Evolutionary conservation across 2,888 invertebrate species (phyloP).

Genomic region (Diadegma fenestrale): DNA sequence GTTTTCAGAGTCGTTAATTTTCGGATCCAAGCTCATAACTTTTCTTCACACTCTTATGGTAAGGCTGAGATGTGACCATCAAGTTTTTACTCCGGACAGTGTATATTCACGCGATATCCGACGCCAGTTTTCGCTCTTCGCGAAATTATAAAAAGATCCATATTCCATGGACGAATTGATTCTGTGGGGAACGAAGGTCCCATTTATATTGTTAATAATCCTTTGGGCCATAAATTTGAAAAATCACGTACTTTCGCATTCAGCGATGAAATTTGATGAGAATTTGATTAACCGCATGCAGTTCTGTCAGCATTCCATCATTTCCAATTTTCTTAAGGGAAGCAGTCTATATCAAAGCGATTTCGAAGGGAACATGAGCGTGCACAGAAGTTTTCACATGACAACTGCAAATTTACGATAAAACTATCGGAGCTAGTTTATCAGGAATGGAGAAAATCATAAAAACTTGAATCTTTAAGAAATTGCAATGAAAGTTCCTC

Average conservation of each 20-base stretch:
- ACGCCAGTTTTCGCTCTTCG: background rate
- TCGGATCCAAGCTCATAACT: constrained; percentile 59
- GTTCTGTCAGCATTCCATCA: background rate
- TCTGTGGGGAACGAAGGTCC: background rate
- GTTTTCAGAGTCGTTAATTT: constrained; percentile 65
- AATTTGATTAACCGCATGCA: background rate
- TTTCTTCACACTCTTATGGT: constrained; percentile 14
- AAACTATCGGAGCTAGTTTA: background rate
- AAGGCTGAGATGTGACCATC: background rate
- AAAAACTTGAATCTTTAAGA: constrained; percentile 15
- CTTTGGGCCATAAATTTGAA: background rate
- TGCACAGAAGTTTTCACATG: background rate
- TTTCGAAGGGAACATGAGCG: background rate
- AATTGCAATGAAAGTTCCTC: background rate
- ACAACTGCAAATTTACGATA: background rate
- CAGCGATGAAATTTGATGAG: background rate
- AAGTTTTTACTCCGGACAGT: background rate
- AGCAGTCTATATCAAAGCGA: background rate
- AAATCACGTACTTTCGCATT: background rate
- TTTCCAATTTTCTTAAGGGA: background rate
- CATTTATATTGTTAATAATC: background rate
- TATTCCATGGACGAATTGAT: background rate
- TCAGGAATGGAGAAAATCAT: background rate
- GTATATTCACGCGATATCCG: background rate
- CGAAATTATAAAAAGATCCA: background rate